Percentiles rank a stretch among this genome's conserved stretches.
These are phyloP conservation scores for Oriolus oriolus DNA, from an alignment of 2,113 vertebrate species.

Conservation along the genomic window DNA sequence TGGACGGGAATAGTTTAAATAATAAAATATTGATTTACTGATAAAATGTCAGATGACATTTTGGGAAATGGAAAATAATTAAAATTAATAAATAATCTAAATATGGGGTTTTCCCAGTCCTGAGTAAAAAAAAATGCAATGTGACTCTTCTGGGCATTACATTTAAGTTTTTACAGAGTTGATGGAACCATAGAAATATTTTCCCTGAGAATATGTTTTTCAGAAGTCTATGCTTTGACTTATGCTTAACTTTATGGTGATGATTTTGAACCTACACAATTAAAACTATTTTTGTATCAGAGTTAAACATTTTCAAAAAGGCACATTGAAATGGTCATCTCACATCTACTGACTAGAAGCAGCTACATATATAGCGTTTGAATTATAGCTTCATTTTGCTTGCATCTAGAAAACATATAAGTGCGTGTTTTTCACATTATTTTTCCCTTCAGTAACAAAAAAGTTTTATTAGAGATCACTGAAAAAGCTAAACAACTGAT, in stretches of 20 bases:
- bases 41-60: neutral
- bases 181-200: neutral
- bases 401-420: neutral
- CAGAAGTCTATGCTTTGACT: neutral
- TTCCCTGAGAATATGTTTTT: neutral
- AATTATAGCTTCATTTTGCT: neutral
- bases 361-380: neutral
- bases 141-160: neutral
- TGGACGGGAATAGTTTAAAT: neutral
- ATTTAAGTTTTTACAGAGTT: neutral
- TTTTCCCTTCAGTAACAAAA: neutral
- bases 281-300: neutral
- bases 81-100: neutral
- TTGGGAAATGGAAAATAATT: neutral
- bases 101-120: fast-evolving
- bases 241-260: neutral
- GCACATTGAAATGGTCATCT: neutral
- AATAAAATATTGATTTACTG: neutral
- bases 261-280: neutral
- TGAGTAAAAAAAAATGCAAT: neutral
- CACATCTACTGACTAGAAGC: neutral
- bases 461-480: neutral
- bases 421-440: neutral
- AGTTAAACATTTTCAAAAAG: neutral
- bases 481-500: neutral